These are phyloP conservation scores for Tinamus major DNA, from an alignment of 2,797 vertebrate genomes.

Conservation along the genomic window DNA sequence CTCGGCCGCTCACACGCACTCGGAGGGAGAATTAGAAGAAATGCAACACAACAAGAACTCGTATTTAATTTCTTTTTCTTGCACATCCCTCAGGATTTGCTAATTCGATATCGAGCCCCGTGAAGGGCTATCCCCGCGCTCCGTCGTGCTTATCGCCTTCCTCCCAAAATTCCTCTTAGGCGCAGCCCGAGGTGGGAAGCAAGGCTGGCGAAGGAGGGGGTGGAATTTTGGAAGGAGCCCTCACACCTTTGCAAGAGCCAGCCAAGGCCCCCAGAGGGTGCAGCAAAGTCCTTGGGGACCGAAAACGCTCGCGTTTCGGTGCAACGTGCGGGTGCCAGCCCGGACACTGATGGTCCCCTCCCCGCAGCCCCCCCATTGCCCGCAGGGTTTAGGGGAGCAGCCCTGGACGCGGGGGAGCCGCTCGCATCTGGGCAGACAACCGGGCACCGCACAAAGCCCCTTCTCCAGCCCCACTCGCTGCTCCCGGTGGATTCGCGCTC, in stretches of 20 bases:
- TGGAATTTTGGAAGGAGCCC: too few species aligned
- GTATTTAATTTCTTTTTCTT: background rate
- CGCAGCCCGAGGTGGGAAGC: background rate
- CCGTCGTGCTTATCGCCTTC: background rate
- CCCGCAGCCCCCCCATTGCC: background rate
- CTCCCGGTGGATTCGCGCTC: background rate
- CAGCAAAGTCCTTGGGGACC: too few species aligned
- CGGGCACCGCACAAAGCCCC: background rate
- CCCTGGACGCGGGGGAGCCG: background rate
- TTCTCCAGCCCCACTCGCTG: too few species aligned
- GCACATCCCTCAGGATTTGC: background rate
- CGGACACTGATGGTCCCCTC: background rate
- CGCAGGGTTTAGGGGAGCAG: background rate
- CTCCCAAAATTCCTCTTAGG: background rate
- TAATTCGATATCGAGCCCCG: fast-evolving
- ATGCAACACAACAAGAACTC: fast-evolving
- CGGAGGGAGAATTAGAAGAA: background rate
- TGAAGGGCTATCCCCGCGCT: background rate
- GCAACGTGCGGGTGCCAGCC: too few species aligned
- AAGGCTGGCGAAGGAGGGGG: background rate
- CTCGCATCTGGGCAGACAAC: background rate
- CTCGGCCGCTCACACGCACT: background rate
- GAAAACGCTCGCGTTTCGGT: too few species aligned
- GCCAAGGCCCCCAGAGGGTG: too few species aligned
- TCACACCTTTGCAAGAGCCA: too few species aligned